Evolutionary conservation across 2,888 invertebrate species (phyloP).

Genomic region (Macaria notata): DNA sequence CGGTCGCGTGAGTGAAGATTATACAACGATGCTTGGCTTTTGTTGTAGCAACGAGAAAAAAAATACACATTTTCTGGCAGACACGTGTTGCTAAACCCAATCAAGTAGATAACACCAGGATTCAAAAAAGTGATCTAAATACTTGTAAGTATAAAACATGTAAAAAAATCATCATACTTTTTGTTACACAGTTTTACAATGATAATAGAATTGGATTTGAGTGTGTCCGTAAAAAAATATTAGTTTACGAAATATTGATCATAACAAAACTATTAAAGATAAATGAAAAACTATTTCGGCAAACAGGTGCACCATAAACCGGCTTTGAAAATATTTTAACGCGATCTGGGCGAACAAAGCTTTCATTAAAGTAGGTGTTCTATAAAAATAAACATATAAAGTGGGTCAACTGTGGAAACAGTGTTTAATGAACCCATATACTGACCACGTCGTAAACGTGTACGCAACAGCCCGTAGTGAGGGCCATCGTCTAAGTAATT

Average conservation of each 20-base stretch:
- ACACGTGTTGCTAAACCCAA: no score
- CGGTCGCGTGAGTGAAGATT: conserved; percentile 13
- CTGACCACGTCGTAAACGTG: conserved; percentile 46
- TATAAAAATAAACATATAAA: conserved; percentile 50
- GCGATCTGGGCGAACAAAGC: conserved; percentile 23
- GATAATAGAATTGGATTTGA: no score
- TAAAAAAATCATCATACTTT: no score
- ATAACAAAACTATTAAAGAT: no score
- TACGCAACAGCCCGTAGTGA: conserved; percentile 18
- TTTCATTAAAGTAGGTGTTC: conserved; percentile 41
- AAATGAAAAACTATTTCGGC: not conserved
- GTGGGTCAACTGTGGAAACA: conserved; percentile 57
- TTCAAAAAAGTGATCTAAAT: no score
- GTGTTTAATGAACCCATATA: conserved; percentile 45
- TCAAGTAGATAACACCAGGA: no score
- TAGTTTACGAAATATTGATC: no score
- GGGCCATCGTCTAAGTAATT: conserved; percentile 17
- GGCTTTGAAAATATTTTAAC: conserved; percentile 17
- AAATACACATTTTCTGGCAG: no score
- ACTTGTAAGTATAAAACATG: no score
- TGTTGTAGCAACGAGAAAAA: no score
- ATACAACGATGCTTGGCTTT: conserved; percentile 7
- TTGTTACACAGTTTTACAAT: no score
- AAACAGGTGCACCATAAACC: conserved; percentile 30
- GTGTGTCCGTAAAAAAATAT: no score